These are phyloP conservation scores for Caenorhabditis doughertyi DNA, from an alignment of 2,888 invertebrate species.

Conservation along the genomic window DNA sequence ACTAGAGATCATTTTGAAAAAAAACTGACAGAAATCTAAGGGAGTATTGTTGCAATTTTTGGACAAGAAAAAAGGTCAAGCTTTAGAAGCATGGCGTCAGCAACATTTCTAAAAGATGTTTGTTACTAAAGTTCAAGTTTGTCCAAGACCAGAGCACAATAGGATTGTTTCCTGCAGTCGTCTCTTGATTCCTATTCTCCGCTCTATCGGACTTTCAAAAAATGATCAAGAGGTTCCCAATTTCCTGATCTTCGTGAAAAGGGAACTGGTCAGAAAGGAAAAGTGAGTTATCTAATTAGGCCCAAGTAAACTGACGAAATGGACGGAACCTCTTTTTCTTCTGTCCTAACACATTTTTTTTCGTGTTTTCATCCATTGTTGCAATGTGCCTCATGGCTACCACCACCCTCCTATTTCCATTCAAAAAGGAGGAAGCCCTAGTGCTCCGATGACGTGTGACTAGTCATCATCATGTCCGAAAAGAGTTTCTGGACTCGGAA, in stretches of 20 bases:
- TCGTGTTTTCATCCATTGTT: conserved; percentile 25
- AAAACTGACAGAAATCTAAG: too few species aligned
- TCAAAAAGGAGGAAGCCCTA: conserved; percentile 34
- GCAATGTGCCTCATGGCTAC: conserved; percentile 1
- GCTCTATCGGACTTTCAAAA: neutral
- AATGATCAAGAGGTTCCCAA: too few species aligned
- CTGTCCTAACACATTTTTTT: too few species aligned
- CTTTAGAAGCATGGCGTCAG: too few species aligned
- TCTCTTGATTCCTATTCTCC: neutral
- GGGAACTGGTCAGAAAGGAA: neutral
- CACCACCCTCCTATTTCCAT: conserved; percentile 22
- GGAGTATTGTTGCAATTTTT: too few species aligned
- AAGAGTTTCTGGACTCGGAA: conserved; percentile 42
- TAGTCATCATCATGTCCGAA: conserved; percentile 21
- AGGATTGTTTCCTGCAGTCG: neutral
- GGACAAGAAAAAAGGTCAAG: too few species aligned
- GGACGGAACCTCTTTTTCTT: conserved; percentile 25
- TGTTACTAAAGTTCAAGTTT: neutral
- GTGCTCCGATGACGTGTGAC: conserved; percentile 29
- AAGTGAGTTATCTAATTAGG: conserved; percentile 17
- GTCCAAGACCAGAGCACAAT: neutral
- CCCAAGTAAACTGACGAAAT: conserved; percentile 20
- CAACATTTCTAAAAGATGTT: too few species aligned
- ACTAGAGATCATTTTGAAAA: too few species aligned
- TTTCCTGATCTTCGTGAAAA: too few species aligned